Evolutionary conservation across 2,113 vertebrate species (phyloP).

Genomic region (Crotalus viridis): DNA sequence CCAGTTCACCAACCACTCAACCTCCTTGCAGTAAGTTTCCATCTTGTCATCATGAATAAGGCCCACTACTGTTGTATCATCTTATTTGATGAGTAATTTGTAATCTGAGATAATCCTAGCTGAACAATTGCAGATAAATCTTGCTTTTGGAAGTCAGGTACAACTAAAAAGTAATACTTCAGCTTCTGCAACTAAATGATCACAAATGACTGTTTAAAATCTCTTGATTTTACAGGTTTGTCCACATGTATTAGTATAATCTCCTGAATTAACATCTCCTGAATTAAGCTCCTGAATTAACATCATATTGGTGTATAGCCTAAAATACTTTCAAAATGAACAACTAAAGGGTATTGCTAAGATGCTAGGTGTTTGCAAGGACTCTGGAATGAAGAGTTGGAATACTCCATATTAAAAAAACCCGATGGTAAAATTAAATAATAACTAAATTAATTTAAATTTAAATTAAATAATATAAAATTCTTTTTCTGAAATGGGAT

Average conservation of each 20-base stretch:
- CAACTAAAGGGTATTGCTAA: background rate
- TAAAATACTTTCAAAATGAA: background rate
- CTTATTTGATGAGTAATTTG: background rate
- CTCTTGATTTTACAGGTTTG: background rate
- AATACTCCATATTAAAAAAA: background rate
- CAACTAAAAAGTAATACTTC: no score
- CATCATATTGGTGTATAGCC: background rate
- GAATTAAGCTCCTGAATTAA: background rate
- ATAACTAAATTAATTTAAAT: background rate
- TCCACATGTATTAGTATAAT: background rate
- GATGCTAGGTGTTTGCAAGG: background rate
- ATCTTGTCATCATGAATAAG: no score
- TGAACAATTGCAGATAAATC: no score
- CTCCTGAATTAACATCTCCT: background rate
- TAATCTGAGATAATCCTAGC: background rate
- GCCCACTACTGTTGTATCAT: no score
- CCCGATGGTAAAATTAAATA: background rate
- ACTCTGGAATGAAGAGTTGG: background rate
- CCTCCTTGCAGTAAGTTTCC: no score
- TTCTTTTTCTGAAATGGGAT: background rate
- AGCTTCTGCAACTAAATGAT: background rate
- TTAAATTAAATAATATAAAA: background rate
- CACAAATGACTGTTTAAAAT: background rate
- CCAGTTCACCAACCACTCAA: no score
- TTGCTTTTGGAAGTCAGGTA: no score